These are phyloP conservation scores for Subacronicta megacephala DNA, from an alignment of 2,888 invertebrate species.

Conservation along the genomic window DNA sequence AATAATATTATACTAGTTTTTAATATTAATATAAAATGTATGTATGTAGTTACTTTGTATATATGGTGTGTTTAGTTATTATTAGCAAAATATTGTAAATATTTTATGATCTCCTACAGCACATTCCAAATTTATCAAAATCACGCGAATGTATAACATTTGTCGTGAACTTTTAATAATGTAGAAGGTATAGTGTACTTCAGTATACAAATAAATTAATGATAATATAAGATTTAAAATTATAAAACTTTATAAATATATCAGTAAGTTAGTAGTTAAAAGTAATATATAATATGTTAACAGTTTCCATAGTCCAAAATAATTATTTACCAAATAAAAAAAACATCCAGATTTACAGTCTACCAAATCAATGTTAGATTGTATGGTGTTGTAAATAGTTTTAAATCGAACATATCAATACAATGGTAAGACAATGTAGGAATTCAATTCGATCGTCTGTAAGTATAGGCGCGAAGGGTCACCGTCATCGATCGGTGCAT, in stretches of 20 bases:
- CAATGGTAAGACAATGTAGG: slow-evolving; percentile 21
- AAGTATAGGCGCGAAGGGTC: slow-evolving; percentile 60
- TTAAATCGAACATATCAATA: too few relatives aligned
- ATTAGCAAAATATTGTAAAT: slow-evolving; percentile 62
- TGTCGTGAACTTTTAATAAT: slow-evolving; percentile 44
- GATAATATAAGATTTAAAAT: slow-evolving; percentile 3
- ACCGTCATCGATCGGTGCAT: slow-evolving; percentile 75
- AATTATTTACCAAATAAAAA: too few relatives aligned
- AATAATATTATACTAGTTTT: slow-evolving; percentile 8
- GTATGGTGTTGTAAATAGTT: too few relatives aligned
- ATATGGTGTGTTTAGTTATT: slow-evolving; percentile 41
- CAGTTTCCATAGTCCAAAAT: too few relatives aligned
- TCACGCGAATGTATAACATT: slow-evolving; percentile 74
- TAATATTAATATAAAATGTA: slow-evolving; percentile 8
- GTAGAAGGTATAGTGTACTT: slow-evolving; percentile 25
- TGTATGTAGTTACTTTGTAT: slow-evolving; percentile 28
- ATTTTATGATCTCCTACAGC: slow-evolving; percentile 78
- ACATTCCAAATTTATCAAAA: slow-evolving; percentile 80
- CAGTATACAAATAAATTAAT: slow-evolving; percentile 1
- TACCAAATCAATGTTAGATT: too few relatives aligned
- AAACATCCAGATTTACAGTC: too few relatives aligned
- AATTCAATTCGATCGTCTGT: slow-evolving; percentile 58
- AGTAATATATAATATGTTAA: too few relatives aligned
- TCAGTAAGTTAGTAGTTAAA: too few relatives aligned
- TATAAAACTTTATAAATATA: slow-evolving; percentile 8